Evolutionary conservation across 2,888 invertebrate species (phyloP), one percentile per base, ranked within the genome.

Genomic region (Drosophila gaucha): DNA sequence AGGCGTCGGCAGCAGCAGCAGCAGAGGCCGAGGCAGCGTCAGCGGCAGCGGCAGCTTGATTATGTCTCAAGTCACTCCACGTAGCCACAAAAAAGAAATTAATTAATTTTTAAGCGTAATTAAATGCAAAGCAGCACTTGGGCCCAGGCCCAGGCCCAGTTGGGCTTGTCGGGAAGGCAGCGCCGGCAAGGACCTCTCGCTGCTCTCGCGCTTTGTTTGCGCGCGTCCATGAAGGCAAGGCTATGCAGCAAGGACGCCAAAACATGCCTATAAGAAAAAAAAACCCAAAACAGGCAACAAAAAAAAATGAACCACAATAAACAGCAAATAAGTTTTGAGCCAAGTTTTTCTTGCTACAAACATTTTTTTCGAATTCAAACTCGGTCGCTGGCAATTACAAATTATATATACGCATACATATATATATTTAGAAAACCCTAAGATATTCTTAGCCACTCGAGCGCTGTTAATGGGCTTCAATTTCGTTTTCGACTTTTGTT

Each of bases 41-140:
- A n/a, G 12, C 3, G 31, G 36, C 50, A 47, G 49, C 36, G 65
- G 60, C 63, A 51, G 75, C 85, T 84, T 84, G 87, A 84, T 84
- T 84, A 82, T 84, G 87, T 85, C 87, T 87, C 83, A 68, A 79
- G 83, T 76, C 83, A 82, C 79, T 80, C 51, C 68, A 67, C 67
- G 67, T 62, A 43, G 56, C 65, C 62, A 84, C 80, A 85, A 84
- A 85, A 86, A 86, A 76, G 76, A 87, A 87, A 85, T 87, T 84
- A 84, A 84, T 84, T 84, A 84, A 84, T 84, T 84, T 84, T 84
- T 84, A 87, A 84, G 83, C 87, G 85, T 84, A 84, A 84, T 84
- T 84, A 84, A 84, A 84, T 85, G 83, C 82, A 84, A 85, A 84
- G 78, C 87, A 87, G 85, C 87, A 75, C 80, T 80, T 64, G 67